These are phyloP conservation scores for Etheostoma cragini DNA, from an alignment of 2,113 vertebrate species.

Conservation along the genomic window DNA sequence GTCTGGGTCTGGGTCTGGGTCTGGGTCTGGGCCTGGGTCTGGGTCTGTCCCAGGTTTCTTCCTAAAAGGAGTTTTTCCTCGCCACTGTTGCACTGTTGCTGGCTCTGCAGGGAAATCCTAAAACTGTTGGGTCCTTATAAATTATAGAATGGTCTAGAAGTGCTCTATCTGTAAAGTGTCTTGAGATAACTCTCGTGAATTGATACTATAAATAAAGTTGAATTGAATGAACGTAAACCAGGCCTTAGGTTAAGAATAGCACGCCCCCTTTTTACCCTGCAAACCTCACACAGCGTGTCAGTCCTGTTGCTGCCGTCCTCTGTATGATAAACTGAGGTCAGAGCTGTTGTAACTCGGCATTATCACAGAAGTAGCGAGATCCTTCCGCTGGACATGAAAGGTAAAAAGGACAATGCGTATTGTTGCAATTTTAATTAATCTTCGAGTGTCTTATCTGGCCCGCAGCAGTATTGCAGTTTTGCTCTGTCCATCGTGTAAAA, in stretches of 20 bases:
- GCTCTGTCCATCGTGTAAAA: background rate
- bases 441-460: conserved; percentile 4
- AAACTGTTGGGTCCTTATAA: no score
- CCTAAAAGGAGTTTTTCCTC: no score
- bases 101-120: no score
- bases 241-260: background rate
- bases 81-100: no score
- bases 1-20: no score
- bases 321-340: background rate
- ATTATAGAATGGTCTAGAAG: no score
- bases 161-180: no score
- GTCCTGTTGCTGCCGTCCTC: background rate
- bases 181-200: no score
- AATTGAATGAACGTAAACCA: background rate
- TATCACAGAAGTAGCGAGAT: background rate
- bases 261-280: background rate
- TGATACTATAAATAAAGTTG: no score
- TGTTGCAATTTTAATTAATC: background rate
- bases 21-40: no score
- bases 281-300: background rate
- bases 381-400: background rate
- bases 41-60: no score
- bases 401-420: conserved; percentile 5
- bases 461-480: background rate
- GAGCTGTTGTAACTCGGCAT: background rate